Conservation (phyloP, 2,888 invertebrate species). For the Nomada ferruginata region DNA sequence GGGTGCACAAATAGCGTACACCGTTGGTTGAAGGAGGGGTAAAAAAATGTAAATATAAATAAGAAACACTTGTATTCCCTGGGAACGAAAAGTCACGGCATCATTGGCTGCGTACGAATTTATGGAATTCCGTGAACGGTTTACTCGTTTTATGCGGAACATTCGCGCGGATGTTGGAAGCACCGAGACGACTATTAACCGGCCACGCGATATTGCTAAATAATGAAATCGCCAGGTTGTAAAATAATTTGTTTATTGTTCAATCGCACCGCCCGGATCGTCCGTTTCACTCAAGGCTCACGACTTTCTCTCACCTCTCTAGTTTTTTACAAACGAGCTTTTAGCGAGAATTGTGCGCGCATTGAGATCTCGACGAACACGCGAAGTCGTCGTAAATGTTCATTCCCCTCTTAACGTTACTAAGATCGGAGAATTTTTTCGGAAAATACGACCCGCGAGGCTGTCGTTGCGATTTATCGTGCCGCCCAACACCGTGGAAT, state of each 20-base stretch:
- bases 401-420: conserved; percentile 15
- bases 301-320: conserved; percentile 20
- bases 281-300: conserved; percentile 35
- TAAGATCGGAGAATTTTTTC: background rate
- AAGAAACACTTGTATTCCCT: background rate
- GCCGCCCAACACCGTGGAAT: background rate
- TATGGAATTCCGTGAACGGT: conserved; percentile 52
- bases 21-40: background rate
- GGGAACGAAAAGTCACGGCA: conserved; percentile 32
- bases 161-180: conserved; percentile 42
- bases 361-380: conserved; percentile 16
- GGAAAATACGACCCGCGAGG: background rate
- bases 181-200: conserved; percentile 71
- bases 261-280: conserved; percentile 35
- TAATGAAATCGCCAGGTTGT: conserved; percentile 73
- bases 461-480: background rate
- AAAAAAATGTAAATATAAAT: background rate
- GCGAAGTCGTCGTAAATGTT: conserved; percentile 32
- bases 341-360: conserved; percentile 14
- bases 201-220: conserved; percentile 69
- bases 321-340: background rate
- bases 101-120: conserved; percentile 34
- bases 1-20: background rate
- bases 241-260: conserved; percentile 78
- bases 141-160: conserved; percentile 44